Conservation (phyloP, 2,888 invertebrate genomes). For the Pyrrhia umbra region DNA sequence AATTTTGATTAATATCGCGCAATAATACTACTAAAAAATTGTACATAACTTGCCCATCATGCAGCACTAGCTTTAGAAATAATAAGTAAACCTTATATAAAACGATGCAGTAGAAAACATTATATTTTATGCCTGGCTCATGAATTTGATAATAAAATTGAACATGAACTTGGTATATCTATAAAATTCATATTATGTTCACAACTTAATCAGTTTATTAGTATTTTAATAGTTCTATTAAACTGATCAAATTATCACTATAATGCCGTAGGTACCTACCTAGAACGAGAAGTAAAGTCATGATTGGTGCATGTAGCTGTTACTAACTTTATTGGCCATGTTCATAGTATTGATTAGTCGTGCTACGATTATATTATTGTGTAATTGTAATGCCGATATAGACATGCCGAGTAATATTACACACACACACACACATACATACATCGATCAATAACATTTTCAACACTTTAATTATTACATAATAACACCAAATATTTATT, state of each 20-base stretch:
- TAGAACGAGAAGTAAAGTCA: conserved; percentile 65
- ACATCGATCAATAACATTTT: conserved; percentile 58
- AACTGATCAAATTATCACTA: conserved; percentile 24
- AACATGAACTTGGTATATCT: conserved; percentile 6
- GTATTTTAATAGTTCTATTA: conserved; percentile 19
- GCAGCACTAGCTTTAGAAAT: not conserved
- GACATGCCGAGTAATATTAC: conserved; percentile 51
- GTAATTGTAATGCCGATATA: conserved; percentile 52
- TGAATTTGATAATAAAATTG: not conserved
- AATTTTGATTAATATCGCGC: too few species aligned
- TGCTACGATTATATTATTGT: conserved; percentile 61
- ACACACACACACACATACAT: too few species aligned
- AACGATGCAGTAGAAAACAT: not conserved
- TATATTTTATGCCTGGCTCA: conserved; percentile 3
- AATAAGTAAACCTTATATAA: not conserved
- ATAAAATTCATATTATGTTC: conserved; percentile 24
- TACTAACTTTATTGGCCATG: conserved; percentile 72
- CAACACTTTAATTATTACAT: conserved; percentile 44
- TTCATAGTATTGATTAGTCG: conserved; percentile 69
- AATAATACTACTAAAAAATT: too few species aligned
- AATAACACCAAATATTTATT: conserved; percentile 8
- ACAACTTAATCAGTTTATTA: conserved; percentile 38
- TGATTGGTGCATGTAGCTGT: conserved; percentile 72
- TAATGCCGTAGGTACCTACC: conserved; percentile 47
- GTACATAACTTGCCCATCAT: too few species aligned